A percentile compares a stretch with the other conserved stretches of the same genome.
Conservation (phyloP, 2,888 invertebrate genomes). For the Drosophila tripunctata region DNA sequence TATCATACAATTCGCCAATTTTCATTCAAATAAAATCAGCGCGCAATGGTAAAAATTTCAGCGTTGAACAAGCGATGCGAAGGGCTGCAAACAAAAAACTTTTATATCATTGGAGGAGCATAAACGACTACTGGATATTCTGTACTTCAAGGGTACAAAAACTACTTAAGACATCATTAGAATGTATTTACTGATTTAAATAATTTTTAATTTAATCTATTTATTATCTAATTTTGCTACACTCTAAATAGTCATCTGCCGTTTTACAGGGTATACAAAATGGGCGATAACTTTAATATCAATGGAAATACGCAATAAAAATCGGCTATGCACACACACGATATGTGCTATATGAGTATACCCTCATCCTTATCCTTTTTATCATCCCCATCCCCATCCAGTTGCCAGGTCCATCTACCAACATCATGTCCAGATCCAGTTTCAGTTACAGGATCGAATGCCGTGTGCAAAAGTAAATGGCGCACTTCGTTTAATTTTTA, state of each 20-base stretch:
- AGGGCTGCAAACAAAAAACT: constrained; percentile 13
- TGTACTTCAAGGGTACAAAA: too few species aligned
- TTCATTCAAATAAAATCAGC: constrained; percentile 79
- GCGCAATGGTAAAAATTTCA: constrained; percentile 43
- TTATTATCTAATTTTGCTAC: background rate
- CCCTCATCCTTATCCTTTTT: constrained; percentile 30
- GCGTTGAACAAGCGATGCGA: constrained; percentile 14
- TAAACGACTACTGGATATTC: background rate
- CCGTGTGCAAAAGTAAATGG: constrained; percentile 71
- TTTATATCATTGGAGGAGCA: background rate
- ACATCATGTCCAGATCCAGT: constrained; percentile 1
- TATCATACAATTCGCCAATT: constrained; percentile 79
- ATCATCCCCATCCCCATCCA: background rate
- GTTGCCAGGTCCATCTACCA: background rate
- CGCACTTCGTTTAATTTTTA: constrained; percentile 80
- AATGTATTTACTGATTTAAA: background rate
- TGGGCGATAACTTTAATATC: constrained; percentile 73
- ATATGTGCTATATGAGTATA: constrained; percentile 59
- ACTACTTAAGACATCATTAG: too few species aligned
- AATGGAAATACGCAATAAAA: constrained; percentile 80
- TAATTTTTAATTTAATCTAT: background rate
- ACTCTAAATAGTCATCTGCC: background rate
- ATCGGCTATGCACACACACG: constrained; percentile 66
- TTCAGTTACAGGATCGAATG: constrained; percentile 16
- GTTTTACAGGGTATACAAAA: constrained; percentile 26